Evolutionary conservation across 2,797 vertebrate species (phyloP).

Genomic region (Darevskia mixta): DNA sequence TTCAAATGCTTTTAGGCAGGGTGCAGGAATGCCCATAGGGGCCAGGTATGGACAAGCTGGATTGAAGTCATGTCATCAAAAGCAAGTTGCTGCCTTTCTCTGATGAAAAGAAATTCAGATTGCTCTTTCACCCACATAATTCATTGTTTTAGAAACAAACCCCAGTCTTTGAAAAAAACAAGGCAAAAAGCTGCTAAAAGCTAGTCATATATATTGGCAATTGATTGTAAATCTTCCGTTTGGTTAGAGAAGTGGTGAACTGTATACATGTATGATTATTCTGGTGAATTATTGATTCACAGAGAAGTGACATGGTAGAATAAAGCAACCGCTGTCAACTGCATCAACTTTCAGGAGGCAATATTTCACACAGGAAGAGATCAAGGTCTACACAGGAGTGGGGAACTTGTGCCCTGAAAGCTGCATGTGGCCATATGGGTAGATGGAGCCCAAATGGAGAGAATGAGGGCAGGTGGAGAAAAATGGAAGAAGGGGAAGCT

Average conservation of each 20-base stretch:
- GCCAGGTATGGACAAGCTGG: conserved; percentile 47
- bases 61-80: conserved; percentile 36
- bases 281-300: conserved; percentile 3
- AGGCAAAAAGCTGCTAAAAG: background rate
- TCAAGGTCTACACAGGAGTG: background rate
- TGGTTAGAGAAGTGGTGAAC: background rate
- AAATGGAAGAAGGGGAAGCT: no score
- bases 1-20: conserved; percentile 46
- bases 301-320: background rate
- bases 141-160: conserved; percentile 46
- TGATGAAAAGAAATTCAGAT: conserved; percentile 51
- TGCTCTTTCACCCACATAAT: background rate
- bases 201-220: background rate
- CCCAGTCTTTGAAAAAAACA: background rate
- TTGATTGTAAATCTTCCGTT: background rate
- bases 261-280: background rate
- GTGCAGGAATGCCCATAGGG: conserved; percentile 38
- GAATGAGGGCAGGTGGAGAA: no score
- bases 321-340: background rate
- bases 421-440: no score
- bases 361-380: background rate
- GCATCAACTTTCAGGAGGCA: background rate
- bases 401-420: background rate
- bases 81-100: conserved; percentile 27
- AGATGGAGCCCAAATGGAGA: no score